These are phyloP conservation scores for Chrysochloris asiatica DNA, from an alignment of 2,113 vertebrate species.

Conservation along the genomic window DNA sequence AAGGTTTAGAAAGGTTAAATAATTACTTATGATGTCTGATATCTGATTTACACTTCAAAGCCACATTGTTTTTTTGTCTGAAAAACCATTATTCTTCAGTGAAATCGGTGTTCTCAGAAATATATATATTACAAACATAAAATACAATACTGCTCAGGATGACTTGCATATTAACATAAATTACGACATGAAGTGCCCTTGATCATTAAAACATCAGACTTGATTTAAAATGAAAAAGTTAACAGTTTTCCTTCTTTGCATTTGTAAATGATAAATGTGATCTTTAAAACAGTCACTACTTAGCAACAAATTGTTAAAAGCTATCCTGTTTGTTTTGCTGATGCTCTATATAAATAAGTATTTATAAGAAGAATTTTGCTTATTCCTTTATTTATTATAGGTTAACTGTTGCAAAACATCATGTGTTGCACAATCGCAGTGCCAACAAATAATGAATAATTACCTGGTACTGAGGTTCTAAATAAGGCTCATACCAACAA, in stretches of 20 bases:
- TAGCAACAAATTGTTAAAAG: conserved; percentile 22
- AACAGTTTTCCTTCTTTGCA: neutral
- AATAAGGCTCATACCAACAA: conserved; percentile 56
- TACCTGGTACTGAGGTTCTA: conserved; percentile 49
- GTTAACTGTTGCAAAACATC: conserved; percentile 55
- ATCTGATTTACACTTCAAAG: neutral
- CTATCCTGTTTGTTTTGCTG: neutral
- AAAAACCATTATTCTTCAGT: neutral
- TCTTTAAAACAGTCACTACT: neutral
- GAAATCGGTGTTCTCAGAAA: conserved; percentile 2
- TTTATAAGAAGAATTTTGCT: conserved; percentile 43
- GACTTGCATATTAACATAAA: neutral
- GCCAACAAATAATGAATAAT: conserved; percentile 64
- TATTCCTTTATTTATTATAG: conserved; percentile 60
- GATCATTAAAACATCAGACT: conserved; percentile 9
- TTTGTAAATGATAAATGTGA: conserved; percentile 51
- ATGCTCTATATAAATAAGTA: neutral
- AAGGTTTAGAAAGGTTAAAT: neutral
- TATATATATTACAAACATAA: conserved; percentile 28
- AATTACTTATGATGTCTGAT: neutral
- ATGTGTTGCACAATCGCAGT: neutral
- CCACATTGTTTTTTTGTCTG: neutral
- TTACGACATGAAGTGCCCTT: neutral
- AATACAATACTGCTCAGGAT: neutral
- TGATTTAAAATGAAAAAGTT: conserved; percentile 38